Percentiles rank a stretch among this genome's conserved stretches.
Conservation (phyloP, 2,113 vertebrate species). For the Odontophorus gujanensis region DNA sequence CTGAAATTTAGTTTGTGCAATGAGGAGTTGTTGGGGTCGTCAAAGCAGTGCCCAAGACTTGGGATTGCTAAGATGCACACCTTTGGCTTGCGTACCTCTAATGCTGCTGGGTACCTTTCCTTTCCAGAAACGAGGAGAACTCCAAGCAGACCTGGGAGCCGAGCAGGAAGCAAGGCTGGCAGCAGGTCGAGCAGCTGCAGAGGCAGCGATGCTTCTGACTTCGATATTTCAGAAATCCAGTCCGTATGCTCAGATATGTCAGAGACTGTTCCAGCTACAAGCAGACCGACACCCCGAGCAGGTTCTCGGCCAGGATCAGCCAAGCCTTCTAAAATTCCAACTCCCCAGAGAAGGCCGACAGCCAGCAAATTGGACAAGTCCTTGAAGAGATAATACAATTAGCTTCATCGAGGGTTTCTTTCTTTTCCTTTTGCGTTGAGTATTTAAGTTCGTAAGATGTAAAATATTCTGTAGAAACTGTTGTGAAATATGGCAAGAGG, state of each 20-base stretch:
- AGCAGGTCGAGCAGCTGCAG: constrained; percentile 95
- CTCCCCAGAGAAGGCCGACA: constrained; percentile 88
- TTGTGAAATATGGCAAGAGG: constrained; percentile 90
- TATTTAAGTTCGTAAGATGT: constrained; percentile 96
- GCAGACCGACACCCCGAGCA: constrained; percentile 84
- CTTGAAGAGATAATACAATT: constrained; percentile 93
- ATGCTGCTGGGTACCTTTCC: neutral
- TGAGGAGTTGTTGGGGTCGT: neutral
- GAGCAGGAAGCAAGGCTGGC: constrained; percentile 93
- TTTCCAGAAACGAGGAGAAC: constrained; percentile 84
- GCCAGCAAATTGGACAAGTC: constrained; percentile 90
- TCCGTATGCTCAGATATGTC: constrained; percentile 93
- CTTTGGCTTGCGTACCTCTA: neutral
- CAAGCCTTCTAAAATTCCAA: constrained; percentile 97
- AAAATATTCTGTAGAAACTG: constrained; percentile 96
- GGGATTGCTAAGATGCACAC: neutral
- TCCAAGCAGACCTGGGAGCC: constrained; percentile 87
- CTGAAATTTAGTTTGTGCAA: neutral
- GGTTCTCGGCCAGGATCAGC: constrained; percentile 84
- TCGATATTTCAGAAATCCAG: constrained; percentile 99
- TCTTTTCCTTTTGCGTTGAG: constrained; percentile 83
- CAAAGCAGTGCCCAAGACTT: neutral
- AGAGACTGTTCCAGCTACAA: constrained; percentile 85
- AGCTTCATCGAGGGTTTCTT: constrained; percentile 64
- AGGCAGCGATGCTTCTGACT: constrained; percentile 97